phyloP scores from a whole-genome alignment of 2,113 vertebrate species.

The Laterallus jamaicensis region DNA sequence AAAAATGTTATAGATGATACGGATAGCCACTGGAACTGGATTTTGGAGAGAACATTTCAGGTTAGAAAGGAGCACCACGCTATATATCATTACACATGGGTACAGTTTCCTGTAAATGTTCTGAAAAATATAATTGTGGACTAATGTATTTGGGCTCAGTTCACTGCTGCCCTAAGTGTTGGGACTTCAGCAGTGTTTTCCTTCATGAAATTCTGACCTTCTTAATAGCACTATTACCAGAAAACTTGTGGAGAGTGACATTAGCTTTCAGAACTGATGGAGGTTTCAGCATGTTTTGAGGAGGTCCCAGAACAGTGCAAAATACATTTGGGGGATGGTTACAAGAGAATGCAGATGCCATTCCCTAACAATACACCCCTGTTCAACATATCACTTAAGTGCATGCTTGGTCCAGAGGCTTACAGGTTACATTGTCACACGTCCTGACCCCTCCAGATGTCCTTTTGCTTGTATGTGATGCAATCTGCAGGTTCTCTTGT shows the following conservation, averaged over 20 bases:
- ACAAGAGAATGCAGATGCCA: background rate
- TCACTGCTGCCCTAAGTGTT: background rate
- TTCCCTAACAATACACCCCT: background rate
- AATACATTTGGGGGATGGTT: background rate
- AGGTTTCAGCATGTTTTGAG: background rate
- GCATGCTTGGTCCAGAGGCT: background rate
- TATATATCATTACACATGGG: background rate
- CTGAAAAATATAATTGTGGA: background rate
- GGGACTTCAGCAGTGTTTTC: background rate
- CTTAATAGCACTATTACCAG: background rate
- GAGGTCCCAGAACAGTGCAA: background rate
- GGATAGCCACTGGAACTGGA: background rate
- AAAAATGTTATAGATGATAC: background rate
- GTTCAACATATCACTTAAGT: background rate
- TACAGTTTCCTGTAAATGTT: background rate
- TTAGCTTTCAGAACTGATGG: background rate
- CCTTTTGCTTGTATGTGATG: background rate
- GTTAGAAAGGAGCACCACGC: background rate
- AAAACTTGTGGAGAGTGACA: background rate
- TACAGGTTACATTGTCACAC: background rate
- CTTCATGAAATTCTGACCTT: background rate
- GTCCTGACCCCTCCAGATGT: background rate
- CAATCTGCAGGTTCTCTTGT: background rate
- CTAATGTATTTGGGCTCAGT: background rate
- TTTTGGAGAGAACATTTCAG: background rate